These are phyloP conservation scores for Eledona agricola DNA, from an alignment of 2,888 invertebrate species.

Conservation along the genomic window DNA sequence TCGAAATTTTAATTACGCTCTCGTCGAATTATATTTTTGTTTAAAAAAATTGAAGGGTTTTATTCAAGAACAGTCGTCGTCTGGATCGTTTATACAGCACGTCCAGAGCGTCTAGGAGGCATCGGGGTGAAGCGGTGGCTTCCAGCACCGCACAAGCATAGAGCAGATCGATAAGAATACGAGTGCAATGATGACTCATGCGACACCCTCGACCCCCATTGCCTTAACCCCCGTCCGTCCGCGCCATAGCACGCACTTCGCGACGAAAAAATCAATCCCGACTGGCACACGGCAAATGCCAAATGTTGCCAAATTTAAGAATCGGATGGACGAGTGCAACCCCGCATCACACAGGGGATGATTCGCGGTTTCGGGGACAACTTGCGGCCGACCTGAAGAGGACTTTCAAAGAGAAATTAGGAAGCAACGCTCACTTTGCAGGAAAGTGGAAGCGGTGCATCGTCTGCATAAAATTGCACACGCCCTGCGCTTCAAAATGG, in stretches of 20 bases:
- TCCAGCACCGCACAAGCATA: constrained; percentile 41
- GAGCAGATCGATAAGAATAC: constrained; percentile 61
- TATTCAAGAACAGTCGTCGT: constrained; percentile 4
- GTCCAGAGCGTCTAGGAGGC: constrained; percentile 29
- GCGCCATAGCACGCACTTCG: constrained; percentile 42
- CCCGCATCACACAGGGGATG: too few relatives aligned
- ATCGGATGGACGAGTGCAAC: too few relatives aligned
- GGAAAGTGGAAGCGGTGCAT: too few relatives aligned
- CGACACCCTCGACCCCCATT: constrained; percentile 52
- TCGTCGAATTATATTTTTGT: constrained; percentile 13
- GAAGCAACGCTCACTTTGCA: too few relatives aligned
- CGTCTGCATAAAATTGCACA: too few relatives aligned
- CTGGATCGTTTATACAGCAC: constrained; percentile 8
- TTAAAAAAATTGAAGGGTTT: constrained; percentile 14
- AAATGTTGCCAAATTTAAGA: constrained; percentile 61
- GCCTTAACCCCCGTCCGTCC: constrained; percentile 42
- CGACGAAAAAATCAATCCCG: constrained; percentile 61
- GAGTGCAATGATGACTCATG: constrained; percentile 63
- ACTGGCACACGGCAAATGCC: constrained; percentile 56
- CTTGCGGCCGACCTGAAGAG: too few relatives aligned
- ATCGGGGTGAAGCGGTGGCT: constrained; percentile 8
- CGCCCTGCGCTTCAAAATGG: too few relatives aligned
- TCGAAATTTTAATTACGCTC: constrained; percentile 22
- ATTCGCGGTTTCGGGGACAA: too few relatives aligned
- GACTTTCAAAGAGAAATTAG: too few relatives aligned